These are phyloP conservation scores for Megastigmus dorsalis DNA, from an alignment of 2,888 invertebrate genomes.

Conservation along the genomic window DNA sequence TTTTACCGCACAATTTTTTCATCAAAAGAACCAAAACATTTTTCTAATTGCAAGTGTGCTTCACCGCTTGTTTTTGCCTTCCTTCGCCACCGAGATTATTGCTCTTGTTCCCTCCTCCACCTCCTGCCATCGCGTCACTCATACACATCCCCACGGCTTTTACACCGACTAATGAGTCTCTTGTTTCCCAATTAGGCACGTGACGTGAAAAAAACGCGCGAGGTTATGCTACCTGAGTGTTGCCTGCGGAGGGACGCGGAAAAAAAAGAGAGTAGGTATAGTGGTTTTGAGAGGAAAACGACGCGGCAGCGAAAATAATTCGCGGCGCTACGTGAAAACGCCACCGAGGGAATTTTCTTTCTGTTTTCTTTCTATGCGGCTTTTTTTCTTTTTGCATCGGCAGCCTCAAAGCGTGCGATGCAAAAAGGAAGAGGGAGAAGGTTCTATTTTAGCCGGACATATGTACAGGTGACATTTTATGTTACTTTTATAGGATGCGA, in stretches of 20 bases:
- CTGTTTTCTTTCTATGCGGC: background rate
- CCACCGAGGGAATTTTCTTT: no score
- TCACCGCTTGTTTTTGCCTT: background rate
- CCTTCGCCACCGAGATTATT: background rate
- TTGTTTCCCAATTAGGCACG: slow-evolving; percentile 66
- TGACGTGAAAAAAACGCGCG: slow-evolving; percentile 50
- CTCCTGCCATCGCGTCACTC: background rate
- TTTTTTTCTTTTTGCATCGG: background rate
- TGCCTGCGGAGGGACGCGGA: background rate
- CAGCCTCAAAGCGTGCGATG: background rate
- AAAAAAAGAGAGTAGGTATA: background rate
- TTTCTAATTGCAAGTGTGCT: slow-evolving; percentile 19
- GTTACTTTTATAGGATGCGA: no score
- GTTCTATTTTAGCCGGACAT: no score
- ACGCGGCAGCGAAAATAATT: background rate
- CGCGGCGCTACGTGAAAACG: slow-evolving; percentile 6
- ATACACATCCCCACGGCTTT: slow-evolving; percentile 23
- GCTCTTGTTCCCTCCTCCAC: slow-evolving; percentile 4
- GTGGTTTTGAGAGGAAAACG: no score
- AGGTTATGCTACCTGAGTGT: no score
- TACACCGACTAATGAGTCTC: slow-evolving; percentile 65
- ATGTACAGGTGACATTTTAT: no score
- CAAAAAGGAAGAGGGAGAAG: no score
- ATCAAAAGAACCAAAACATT: slow-evolving; percentile 1
- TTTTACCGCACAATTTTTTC: background rate